phyloP scores from a whole-genome alignment of 2,113 vertebrate species.

The Blennius ocellaris region DNA sequence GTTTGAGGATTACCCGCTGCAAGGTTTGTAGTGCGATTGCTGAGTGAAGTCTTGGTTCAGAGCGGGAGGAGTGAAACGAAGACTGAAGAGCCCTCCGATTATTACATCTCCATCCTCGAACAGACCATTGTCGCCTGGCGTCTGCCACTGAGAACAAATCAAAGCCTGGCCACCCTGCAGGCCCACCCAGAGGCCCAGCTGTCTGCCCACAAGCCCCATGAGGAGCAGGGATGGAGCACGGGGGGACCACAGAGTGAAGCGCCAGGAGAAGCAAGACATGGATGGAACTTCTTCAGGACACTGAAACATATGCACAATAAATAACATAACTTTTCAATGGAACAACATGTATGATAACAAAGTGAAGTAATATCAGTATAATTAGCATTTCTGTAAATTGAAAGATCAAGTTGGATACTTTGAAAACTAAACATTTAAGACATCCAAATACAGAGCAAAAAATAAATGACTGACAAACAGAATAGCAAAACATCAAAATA shows the following conservation, averaged over 20 bases:
- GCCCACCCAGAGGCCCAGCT: constrained; percentile 44
- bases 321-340: constrained; percentile 1
- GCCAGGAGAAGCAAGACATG: constrained; percentile 50
- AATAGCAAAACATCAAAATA: neutral
- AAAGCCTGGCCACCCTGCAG: constrained; percentile 30
- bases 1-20: constrained; percentile 69
- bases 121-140: constrained; percentile 48
- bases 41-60: constrained; percentile 57
- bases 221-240: constrained; percentile 43
- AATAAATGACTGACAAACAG: neutral
- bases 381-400: neutral
- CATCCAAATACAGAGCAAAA: neutral
- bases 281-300: constrained; percentile 24
- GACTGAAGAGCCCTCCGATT: constrained; percentile 77
- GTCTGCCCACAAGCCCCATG: constrained; percentile 43
- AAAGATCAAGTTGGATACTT: neutral
- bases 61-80: constrained; percentile 59
- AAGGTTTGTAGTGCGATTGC: constrained; percentile 56
- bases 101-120: constrained; percentile 80
- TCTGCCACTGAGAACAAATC: constrained; percentile 64
- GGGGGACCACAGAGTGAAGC: constrained; percentile 41
- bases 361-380: neutral
- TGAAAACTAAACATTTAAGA: neutral
- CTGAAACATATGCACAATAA: neutral
- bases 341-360: neutral